Conservation (phyloP, 2,797 vertebrate species). For the Micropoecilia bifurca region DNA sequence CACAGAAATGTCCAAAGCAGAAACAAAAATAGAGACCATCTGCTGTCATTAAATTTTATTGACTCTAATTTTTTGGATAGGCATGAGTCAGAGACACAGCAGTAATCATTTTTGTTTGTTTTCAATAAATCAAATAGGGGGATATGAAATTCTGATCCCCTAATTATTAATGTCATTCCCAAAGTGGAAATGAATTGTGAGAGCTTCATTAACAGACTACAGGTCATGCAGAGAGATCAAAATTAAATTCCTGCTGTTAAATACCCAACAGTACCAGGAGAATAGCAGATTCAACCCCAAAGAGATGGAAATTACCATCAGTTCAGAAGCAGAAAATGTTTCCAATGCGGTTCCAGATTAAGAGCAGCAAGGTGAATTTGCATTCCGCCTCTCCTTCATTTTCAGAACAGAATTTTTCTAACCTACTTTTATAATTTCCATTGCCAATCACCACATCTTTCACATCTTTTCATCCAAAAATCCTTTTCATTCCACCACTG, state of each 20-base stretch:
- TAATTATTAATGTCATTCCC: constrained; percentile 71
- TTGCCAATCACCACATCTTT: constrained; percentile 58
- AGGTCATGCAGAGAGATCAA: constrained; percentile 46
- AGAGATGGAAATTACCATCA: constrained; percentile 52
- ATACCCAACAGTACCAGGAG: constrained; percentile 17
- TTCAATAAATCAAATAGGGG: constrained; percentile 78
- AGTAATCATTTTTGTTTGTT: constrained; percentile 76
- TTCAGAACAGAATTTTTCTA: constrained; percentile 31
- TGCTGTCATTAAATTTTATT: constrained; percentile 79
- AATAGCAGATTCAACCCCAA: constrained; percentile 30
- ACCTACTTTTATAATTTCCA: constrained; percentile 35
- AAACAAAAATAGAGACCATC: constrained; percentile 69
- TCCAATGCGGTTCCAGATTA: constrained; percentile 14
- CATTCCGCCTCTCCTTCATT: constrained; percentile 46
- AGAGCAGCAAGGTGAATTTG: constrained; percentile 48
- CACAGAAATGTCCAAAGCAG: constrained; percentile 62
- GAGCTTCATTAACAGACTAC: constrained; percentile 49
- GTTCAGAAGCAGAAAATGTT: constrained; percentile 25
- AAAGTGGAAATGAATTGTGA: constrained; percentile 48
- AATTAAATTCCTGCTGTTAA: constrained; percentile 41
- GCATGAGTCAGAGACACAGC: constrained; percentile 59
- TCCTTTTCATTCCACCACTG: constrained; percentile 45
- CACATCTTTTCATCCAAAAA: constrained; percentile 39
- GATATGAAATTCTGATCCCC: constrained; percentile 62
- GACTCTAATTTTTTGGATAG: constrained; percentile 70